phyloP scores from a whole-genome alignment of 2,888 invertebrate species.

The Drosophila kuntzei region DNA sequence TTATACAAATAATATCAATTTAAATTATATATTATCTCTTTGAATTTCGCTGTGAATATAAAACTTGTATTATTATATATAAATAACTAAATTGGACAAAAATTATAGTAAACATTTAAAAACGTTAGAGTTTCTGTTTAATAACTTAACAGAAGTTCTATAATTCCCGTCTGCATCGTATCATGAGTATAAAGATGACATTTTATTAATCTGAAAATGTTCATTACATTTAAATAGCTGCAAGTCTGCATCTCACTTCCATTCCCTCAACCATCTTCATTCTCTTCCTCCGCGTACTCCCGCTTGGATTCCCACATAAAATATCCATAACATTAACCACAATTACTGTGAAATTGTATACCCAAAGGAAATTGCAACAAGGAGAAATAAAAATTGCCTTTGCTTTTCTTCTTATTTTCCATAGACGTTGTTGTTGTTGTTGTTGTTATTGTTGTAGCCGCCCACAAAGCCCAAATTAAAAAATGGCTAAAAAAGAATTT shows the following conservation, averaged over 20 bases:
- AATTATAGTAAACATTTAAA: neutral
- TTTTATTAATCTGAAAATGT: slow-evolving; percentile 8
- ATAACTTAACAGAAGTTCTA: no score
- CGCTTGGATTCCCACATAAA: slow-evolving; percentile 68
- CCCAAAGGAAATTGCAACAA: slow-evolving; percentile 44
- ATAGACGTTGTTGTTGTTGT: slow-evolving; percentile 19
- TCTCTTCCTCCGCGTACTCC: neutral
- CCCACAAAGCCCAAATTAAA: slow-evolving; percentile 75
- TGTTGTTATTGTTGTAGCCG: slow-evolving; percentile 39
- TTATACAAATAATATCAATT: no score
- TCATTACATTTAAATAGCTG: slow-evolving; percentile 13
- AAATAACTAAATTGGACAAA: no score
- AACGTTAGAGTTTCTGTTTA: no score
- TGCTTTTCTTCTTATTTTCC: slow-evolving; percentile 29
- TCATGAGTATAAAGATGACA: neutral
- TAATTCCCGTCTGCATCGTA: no score
- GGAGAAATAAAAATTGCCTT: slow-evolving; percentile 33
- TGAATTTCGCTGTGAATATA: no score
- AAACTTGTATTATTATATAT: no score
- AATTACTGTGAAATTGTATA: slow-evolving; percentile 73
- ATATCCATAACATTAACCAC: slow-evolving; percentile 79
- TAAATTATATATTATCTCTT: no score
- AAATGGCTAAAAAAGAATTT: slow-evolving; percentile 69
- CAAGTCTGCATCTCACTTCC: slow-evolving; percentile 7
- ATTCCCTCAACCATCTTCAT: slow-evolving; percentile 1